Evolutionary conservation across 2,888 invertebrate genomes (phyloP).

Genomic region (Anodontia alba): DNA sequence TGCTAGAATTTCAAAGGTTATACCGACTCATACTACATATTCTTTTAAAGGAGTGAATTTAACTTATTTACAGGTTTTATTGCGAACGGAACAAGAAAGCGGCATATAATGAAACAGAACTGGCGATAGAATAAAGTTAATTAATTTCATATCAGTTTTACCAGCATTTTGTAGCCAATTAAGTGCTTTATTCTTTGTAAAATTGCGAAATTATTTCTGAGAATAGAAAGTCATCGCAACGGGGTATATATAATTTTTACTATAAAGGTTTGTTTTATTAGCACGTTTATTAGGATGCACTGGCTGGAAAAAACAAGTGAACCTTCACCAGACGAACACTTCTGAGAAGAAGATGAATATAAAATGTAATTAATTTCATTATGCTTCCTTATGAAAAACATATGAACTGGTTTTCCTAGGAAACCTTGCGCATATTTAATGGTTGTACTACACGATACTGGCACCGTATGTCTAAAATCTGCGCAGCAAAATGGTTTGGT

Average conservation of each 20-base stretch:
- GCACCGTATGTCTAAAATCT: slow-evolving; percentile 26
- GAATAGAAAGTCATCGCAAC: not conserved
- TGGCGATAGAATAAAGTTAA: not conserved
- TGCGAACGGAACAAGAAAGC: too few species aligned
- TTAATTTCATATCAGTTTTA: slow-evolving; percentile 12
- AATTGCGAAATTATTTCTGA: not conserved
- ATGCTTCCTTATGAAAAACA: slow-evolving; percentile 49
- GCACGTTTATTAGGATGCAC: not conserved
- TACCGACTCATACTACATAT: too few species aligned
- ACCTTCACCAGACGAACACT: slow-evolving; percentile 1
- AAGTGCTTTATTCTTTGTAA: not conserved
- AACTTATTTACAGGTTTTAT: too few species aligned
- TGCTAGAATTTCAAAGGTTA: too few species aligned
- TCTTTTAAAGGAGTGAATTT: too few species aligned
- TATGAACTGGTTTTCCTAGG: slow-evolving; percentile 16
- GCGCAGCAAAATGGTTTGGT: not conserved
- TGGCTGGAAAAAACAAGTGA: slow-evolving; percentile 31
- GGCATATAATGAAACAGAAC: not conserved
- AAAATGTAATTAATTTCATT: slow-evolving; percentile 52
- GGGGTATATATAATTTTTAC: not conserved
- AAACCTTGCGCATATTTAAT: slow-evolving; percentile 36
- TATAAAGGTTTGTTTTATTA: not conserved
- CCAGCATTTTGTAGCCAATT: not conserved
- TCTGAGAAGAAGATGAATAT: slow-evolving; percentile 12
- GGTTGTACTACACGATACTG: slow-evolving; percentile 25